Conservation (phyloP, 2,888 invertebrate species). For the Arrhopalites spinosus region DNA sequence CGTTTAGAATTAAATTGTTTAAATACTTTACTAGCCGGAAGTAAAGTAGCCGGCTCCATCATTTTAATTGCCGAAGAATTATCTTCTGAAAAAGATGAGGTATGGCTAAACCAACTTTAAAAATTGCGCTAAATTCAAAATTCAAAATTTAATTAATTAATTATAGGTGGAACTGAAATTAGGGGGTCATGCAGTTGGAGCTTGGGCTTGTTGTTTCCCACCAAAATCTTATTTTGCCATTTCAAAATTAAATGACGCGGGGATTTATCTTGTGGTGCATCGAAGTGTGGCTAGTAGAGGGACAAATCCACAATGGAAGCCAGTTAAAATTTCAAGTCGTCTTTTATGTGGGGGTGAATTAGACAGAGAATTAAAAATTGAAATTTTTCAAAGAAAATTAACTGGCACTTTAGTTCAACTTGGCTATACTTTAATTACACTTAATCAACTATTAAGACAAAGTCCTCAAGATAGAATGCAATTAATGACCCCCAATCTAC, state of each 20-base stretch:
- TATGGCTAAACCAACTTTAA: too few species aligned
- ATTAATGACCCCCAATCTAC: too few species aligned
- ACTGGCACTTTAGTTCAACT: constrained; percentile 60
- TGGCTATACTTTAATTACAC: constrained; percentile 61
- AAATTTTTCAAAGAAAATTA: constrained; percentile 61
- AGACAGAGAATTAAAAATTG: constrained; percentile 63
- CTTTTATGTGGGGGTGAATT: constrained; percentile 64
- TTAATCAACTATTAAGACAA: not conserved
- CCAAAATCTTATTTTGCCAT: constrained; percentile 54
- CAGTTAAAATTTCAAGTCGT: constrained; percentile 59
- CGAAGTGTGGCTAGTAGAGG: constrained; percentile 63
- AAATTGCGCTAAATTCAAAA: too few species aligned
- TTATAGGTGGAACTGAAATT: constrained; percentile 6
- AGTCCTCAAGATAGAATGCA: too few species aligned
- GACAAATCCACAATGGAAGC: constrained; percentile 60
- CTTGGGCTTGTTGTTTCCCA: constrained; percentile 38
- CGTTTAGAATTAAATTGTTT: too few species aligned
- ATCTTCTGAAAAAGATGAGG: constrained; percentile 54
- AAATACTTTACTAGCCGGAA: too few species aligned
- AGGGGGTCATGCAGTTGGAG: constrained; percentile 32
- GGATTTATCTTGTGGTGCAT: constrained; percentile 62
- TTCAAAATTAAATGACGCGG: constrained; percentile 59
- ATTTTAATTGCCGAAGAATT: constrained; percentile 53
- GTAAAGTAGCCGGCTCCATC: constrained; percentile 48
- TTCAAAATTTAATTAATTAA: too few species aligned